phyloP scores from a whole-genome alignment of 2,113 vertebrate genomes.

The Asarcornis scutulata region DNA sequence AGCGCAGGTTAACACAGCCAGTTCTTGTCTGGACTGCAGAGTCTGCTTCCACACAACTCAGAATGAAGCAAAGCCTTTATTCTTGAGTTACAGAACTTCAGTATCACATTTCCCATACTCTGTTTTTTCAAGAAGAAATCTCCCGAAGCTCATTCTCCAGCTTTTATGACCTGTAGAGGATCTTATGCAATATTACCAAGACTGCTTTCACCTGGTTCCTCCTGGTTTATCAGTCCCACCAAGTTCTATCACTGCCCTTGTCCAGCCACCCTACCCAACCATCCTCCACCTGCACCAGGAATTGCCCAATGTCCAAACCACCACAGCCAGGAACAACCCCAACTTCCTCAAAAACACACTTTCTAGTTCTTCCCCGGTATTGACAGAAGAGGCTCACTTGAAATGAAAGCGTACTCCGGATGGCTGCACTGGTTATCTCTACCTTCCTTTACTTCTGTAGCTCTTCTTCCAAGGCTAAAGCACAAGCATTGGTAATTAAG shows the following conservation, averaged over 20 bases:
- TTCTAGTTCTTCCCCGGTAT: background rate
- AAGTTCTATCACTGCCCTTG: background rate
- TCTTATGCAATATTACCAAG: background rate
- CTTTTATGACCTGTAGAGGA: background rate
- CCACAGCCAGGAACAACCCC: background rate
- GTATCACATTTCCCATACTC: background rate
- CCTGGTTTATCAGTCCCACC: background rate
- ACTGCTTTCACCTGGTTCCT: background rate
- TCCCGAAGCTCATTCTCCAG: background rate
- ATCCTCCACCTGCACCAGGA: background rate
- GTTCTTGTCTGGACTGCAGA: background rate
- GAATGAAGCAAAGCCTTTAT: background rate
- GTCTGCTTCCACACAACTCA: background rate
- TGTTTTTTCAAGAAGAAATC: background rate
- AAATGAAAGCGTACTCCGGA: background rate
- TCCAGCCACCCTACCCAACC: background rate
- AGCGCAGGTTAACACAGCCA: background rate
- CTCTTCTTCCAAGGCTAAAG: background rate
- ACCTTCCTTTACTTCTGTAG: background rate
- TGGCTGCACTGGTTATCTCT: background rate
- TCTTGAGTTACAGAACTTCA: background rate
- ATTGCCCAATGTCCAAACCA: background rate
- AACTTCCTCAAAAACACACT: background rate
- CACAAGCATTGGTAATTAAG: background rate
- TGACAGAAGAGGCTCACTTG: background rate